Evolutionary conservation across 2,888 invertebrate species (phyloP).

Genomic region (Eudemis profundana): DNA sequence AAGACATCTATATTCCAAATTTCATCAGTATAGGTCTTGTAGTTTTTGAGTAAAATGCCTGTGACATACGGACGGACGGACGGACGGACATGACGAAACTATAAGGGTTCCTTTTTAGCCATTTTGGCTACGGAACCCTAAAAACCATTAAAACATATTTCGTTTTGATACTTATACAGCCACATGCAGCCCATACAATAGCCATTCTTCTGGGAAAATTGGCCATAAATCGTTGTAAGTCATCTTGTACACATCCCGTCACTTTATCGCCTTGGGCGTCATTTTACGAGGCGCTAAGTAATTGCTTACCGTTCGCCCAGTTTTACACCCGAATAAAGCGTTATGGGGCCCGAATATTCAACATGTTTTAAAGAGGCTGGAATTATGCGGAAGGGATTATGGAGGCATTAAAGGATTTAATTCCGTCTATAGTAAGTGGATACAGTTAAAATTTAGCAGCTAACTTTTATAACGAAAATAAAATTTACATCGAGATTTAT

Average conservation of each 20-base stretch:
- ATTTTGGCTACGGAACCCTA: no score
- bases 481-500: background rate
- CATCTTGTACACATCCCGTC: background rate
- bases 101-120: no score
- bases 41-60: no score
- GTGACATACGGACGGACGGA: no score
- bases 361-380: background rate
- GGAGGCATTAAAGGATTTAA: background rate
- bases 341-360: slow-evolving; percentile 7
- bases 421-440: background rate
- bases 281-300: slow-evolving; percentile 11
- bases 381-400: slow-evolving; percentile 3
- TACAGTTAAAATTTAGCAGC: no score
- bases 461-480: background rate
- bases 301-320: slow-evolving; percentile 2
- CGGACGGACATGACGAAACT: no score
- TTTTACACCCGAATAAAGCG: background rate
- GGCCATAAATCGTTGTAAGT: background rate
- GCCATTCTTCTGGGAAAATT: background rate
- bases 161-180: no score
- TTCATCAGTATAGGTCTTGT: no score
- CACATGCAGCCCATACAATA: background rate
- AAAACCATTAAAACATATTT: no score
- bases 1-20: no score
- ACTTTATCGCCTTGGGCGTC: background rate